A percentile compares a stretch with the other conserved stretches of the same genome.
These are phyloP conservation scores for Pantherophis alleghaniensis DNA, from an alignment of 2,797 vertebrate species.

Conservation along the genomic window DNA sequence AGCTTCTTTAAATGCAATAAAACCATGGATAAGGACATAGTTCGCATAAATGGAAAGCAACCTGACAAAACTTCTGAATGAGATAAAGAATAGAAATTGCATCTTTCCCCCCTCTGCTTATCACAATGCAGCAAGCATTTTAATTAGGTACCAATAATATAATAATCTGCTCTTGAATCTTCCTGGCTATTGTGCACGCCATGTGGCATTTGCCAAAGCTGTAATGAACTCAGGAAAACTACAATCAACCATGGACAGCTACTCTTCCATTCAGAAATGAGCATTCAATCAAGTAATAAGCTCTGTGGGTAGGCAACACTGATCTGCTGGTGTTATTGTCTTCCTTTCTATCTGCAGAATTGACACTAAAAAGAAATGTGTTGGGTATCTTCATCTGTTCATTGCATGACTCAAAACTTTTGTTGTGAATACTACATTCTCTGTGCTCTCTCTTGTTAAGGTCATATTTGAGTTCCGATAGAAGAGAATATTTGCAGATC, in stretches of 20 bases:
- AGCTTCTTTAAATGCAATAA: neutral
- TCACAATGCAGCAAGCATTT: neutral
- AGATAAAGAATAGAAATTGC: neutral
- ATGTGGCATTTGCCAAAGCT: neutral
- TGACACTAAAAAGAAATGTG: neutral
- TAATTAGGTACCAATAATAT: neutral
- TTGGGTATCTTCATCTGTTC: neutral
- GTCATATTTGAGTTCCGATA: neutral
- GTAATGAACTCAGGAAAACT: neutral
- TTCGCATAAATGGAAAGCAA: neutral
- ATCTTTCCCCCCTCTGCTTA: neutral
- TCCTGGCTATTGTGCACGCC: neutral
- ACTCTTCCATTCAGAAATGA: neutral
- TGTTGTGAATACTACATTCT: neutral
- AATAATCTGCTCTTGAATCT: neutral
- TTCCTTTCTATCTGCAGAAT: neutral
- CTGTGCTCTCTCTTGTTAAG: neutral
- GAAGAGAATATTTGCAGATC: neutral
- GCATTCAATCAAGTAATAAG: neutral
- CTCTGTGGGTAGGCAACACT: neutral
- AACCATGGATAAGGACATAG: neutral
- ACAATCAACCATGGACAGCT: neutral
- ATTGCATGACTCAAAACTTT: neutral
- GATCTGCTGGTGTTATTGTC: neutral
- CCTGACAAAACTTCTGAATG: neutral